A percentile compares a stretch with the other conserved stretches of the same genome.
Evolutionary conservation across 2,797 vertebrate genomes (phyloP).

Genomic region (Labroides dimidiatus): DNA sequence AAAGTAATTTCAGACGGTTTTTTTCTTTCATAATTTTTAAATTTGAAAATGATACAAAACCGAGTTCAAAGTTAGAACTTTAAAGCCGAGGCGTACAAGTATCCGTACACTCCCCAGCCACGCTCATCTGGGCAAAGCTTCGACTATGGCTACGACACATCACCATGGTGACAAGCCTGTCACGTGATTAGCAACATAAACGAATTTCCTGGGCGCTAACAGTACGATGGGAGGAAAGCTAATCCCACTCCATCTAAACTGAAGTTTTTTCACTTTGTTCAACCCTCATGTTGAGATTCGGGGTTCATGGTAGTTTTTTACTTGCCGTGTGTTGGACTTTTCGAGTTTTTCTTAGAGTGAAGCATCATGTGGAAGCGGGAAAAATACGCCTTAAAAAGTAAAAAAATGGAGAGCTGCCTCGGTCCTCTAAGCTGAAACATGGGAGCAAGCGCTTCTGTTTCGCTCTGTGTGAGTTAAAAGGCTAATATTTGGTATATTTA

Average conservation of each 20-base stretch:
- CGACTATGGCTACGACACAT: constrained; percentile 11
- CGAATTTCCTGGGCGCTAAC: constrained; percentile 38
- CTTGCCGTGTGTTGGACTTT: constrained; percentile 1
- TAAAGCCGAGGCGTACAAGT: too few relatives aligned
- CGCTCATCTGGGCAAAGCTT: too few relatives aligned
- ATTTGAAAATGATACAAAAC: too few relatives aligned
- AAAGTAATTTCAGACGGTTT: too few relatives aligned
- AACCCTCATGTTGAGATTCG: neutral
- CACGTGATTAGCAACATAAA: constrained; percentile 78
- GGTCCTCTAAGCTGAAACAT: constrained; percentile 66
- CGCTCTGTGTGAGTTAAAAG: constrained; percentile 84
- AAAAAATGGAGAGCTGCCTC: constrained; percentile 43
- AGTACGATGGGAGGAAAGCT: constrained; percentile 2
- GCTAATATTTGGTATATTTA: too few relatives aligned
- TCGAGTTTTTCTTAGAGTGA: neutral
- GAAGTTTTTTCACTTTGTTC: neutral
- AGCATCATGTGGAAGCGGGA: constrained; percentile 17
- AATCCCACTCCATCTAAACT: neutral
- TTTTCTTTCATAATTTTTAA: too few relatives aligned
- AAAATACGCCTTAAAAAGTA: constrained; percentile 13
- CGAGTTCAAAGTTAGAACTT: too few relatives aligned
- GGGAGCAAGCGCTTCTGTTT: constrained; percentile 83
- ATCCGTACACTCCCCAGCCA: neutral
- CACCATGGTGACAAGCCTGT: constrained; percentile 61
- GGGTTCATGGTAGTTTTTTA: neutral